phyloP scores from a whole-genome alignment of 2,797 vertebrate species.

The Stomatorhinus walkeri region DNA sequence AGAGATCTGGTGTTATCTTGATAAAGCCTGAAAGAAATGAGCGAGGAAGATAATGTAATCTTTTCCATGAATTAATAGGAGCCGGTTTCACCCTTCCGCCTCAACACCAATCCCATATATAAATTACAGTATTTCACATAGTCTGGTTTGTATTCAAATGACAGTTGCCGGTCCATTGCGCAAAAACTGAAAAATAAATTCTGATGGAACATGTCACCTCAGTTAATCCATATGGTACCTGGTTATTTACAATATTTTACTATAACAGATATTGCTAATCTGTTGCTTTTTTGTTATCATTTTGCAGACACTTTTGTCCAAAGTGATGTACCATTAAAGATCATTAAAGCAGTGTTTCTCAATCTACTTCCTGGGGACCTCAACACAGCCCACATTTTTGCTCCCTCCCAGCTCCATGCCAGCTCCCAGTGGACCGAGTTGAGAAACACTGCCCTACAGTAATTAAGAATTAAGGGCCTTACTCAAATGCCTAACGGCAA shows the following conservation, averaged over 20 bases:
- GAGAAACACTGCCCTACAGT: not conserved
- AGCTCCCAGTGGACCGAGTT: not conserved
- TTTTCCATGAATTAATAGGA: constrained; percentile 48
- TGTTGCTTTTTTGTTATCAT: not conserved
- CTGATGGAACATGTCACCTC: not conserved
- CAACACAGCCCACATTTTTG: not conserved
- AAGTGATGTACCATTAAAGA: not conserved
- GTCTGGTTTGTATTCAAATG: not conserved
- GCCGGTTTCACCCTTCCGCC: constrained; percentile 22
- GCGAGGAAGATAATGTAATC: constrained; percentile 55
- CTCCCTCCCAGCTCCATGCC: not conserved
- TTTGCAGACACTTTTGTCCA: not conserved
- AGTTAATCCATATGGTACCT: not conserved
- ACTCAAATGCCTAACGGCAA: not conserved
- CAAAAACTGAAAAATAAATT: not conserved
- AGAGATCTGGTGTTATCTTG: constrained; percentile 42
- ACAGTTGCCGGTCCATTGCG: not conserved
- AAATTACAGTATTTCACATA: not conserved
- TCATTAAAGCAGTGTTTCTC: not conserved
- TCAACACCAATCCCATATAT: not conserved
- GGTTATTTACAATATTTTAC: not conserved
- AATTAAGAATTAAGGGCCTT: not conserved
- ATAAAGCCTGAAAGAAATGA: constrained; percentile 48
- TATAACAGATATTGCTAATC: not conserved
- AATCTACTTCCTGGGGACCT: not conserved